Evolutionary conservation across 2,113 vertebrate species (phyloP).

Genomic region (Dicrurus megarhynchus): DNA sequence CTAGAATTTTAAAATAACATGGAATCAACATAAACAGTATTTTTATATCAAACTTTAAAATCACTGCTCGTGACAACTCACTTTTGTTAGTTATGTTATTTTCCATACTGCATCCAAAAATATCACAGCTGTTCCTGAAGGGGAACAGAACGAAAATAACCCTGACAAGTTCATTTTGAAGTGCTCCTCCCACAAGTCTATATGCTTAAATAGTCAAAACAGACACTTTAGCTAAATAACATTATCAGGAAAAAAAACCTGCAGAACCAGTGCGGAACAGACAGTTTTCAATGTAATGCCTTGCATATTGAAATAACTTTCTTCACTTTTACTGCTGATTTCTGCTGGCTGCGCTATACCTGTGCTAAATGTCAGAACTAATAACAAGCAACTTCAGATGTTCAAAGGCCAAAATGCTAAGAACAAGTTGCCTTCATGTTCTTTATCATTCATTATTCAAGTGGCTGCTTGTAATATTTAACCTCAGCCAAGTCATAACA

Average conservation of each 20-base stretch:
- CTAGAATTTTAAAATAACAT: not conserved
- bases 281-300: not conserved
- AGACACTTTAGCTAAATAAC: not conserved
- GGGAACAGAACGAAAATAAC: conserved; percentile 22
- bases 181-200: not conserved
- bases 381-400: not conserved
- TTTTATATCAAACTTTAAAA: not conserved
- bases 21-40: not conserved
- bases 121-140: not conserved
- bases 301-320: not conserved
- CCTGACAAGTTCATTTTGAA: not conserved
- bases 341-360: not conserved
- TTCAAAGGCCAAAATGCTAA: not conserved
- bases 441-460: conserved; percentile 26
- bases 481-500: not conserved
- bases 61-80: not conserved
- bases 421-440: not conserved
- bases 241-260: not conserved
- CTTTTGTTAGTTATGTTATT: not conserved
- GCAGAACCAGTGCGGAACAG: not conserved
- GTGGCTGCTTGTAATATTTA: conserved; percentile 10
- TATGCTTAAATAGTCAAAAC: not conserved
- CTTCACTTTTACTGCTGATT: not conserved
- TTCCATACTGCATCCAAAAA: not conserved
- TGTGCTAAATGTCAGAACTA: not conserved